These are phyloP conservation scores for Bombyx huttoni DNA, from an alignment of 2,888 invertebrate genomes.

Conservation along the genomic window DNA sequence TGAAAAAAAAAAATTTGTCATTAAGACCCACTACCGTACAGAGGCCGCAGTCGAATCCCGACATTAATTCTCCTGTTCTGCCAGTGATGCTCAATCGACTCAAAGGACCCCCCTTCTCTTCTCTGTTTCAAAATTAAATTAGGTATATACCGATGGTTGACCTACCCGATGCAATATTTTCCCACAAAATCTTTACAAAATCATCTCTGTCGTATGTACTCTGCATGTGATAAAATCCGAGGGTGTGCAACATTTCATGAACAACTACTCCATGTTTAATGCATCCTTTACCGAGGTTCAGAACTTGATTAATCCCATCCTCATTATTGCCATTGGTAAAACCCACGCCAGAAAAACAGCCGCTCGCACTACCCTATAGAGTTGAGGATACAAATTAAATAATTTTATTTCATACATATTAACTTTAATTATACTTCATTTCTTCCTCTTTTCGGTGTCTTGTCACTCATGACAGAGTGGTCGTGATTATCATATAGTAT, in stretches of 20 bases:
- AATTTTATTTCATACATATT: not conserved
- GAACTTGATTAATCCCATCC: constrained; percentile 39
- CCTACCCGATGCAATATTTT: constrained; percentile 76
- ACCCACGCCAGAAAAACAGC: constrained; percentile 64
- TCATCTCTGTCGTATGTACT: constrained; percentile 83
- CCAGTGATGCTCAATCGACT: too few relatives aligned
- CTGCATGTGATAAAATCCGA: constrained; percentile 90
- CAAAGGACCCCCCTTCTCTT: too few relatives aligned
- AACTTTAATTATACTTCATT: too few relatives aligned
- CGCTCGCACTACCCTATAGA: constrained; percentile 81
- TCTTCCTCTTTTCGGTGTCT: too few relatives aligned
- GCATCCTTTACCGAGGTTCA: constrained; percentile 71
- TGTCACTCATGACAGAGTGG: too few relatives aligned
- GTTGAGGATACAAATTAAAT: constrained; percentile 2
- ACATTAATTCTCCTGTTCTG: too few relatives aligned
- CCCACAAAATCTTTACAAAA: constrained; percentile 80
- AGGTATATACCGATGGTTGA: not conserved
- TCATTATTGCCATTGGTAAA: constrained; percentile 27
- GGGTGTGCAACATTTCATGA: constrained; percentile 84
- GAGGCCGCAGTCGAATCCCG: too few relatives aligned
- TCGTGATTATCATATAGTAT: too few relatives aligned
- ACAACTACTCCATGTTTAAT: constrained; percentile 76
- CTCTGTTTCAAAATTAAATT: not conserved
- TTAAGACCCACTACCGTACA: too few relatives aligned
- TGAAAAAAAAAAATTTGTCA: too few relatives aligned